Percentiles rank a stretch among this genome's conserved stretches.
Conservation (phyloP, 2,888 invertebrate genomes). For the Podotricha telesiphe region DNA sequence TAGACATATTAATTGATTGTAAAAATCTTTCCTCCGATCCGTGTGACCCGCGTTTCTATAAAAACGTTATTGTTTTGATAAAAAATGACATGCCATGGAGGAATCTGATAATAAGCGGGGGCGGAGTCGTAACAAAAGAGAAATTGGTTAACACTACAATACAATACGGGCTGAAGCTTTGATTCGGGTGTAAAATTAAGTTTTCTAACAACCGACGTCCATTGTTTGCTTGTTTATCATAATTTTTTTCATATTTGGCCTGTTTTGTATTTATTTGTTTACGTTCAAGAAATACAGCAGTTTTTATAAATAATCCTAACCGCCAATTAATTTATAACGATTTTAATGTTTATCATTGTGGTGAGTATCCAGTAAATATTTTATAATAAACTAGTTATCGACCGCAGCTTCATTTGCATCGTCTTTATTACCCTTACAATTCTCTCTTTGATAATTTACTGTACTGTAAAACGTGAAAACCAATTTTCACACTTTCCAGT, state of each 20-base stretch:
- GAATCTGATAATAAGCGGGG: slow-evolving; percentile 81
- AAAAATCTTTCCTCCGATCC: slow-evolving; percentile 43
- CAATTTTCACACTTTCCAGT: too few relatives aligned
- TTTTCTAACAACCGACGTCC: slow-evolving; percentile 68
- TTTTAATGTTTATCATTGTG: not conserved
- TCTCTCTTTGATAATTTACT: too few relatives aligned
- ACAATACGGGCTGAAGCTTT: slow-evolving; percentile 73
- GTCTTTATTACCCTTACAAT: not conserved
- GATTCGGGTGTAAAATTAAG: slow-evolving; percentile 82
- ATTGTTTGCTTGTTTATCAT: slow-evolving; percentile 61
- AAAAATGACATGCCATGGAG: slow-evolving; percentile 80
- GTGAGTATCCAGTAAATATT: not conserved
- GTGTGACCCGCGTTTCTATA: slow-evolving; percentile 59
- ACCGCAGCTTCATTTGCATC: not conserved
- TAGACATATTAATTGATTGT: slow-evolving; percentile 61
- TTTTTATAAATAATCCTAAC: slow-evolving; percentile 5
- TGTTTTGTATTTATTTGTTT: slow-evolving; percentile 62
- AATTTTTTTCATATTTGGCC: slow-evolving; percentile 63
- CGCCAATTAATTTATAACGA: slow-evolving; percentile 8
- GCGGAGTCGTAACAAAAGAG: slow-evolving; percentile 76
- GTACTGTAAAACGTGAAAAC: too few relatives aligned
- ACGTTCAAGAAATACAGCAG: slow-evolving; percentile 57
- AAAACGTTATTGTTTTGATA: slow-evolving; percentile 82
- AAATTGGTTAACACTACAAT: slow-evolving; percentile 78
- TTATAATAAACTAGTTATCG: not conserved